Evolutionary conservation across 2,113 vertebrate genomes (phyloP), one percentile per base, ranked within the genome.

Genomic region (Toxostoma redivivum): DNA sequence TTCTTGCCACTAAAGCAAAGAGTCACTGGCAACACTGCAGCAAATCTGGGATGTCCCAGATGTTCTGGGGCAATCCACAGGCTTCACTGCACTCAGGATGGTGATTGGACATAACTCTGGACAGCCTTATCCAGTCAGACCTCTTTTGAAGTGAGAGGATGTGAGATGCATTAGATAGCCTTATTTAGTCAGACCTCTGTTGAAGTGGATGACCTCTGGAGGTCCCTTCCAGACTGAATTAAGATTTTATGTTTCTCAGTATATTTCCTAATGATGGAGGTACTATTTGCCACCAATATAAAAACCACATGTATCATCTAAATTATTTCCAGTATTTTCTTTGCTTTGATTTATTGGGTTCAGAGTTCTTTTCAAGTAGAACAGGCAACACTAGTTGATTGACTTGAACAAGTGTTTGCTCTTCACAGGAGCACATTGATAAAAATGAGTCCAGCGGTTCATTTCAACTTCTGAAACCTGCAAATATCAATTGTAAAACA

Each of bases 211-310:
- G 33, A 88, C 27, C 9, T 83, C 71, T 77, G 25, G 35, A 88
- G 37, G 37, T n/a, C n/a, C 33, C 30, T 74, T 89, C 30, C 56
- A 84, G 50, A n/a, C 30, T 66, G 28, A 90, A 72, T 23, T 40
- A 76, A 8, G 14, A 38, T 58, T 91, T 64, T 81, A 27, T 38
- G 17, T 15, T 56, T 81, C 57, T 88, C 53, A 45, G 0, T 38
- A 15, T 78, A 57, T 82, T 86, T 45, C 60, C 91, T 70, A 37
- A 88, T 86, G 12, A 94, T 48, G 33, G 62, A 80, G 38, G 14
- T 85, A 95, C 69, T 81, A 88, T 96, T 96, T 42, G 48, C 80
- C 89, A 94, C 71, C 69, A 44, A 56, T 25, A 70, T 28, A 89
- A 87, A 74, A 60, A 22, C 10, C 3, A 35, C 8, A 20, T 45